Conservation (phyloP, 1,140 invertebrate species). For the Drosophila micromelanica region DNA sequence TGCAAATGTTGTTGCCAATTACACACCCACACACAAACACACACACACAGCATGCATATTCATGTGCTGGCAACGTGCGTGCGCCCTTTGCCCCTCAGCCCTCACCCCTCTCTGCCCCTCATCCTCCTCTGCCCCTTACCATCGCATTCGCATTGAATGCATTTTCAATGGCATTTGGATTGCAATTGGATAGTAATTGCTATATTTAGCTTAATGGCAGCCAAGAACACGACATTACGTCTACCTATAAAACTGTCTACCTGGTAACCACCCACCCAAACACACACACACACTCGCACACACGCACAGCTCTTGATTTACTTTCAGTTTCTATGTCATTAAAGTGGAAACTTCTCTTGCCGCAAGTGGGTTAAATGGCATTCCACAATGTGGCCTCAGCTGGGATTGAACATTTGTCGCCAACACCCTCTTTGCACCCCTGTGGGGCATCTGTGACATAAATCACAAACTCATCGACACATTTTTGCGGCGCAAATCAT, state of each 20-base stretch:
- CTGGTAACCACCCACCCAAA: constrained; percentile 27
- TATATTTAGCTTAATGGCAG: constrained; percentile 78
- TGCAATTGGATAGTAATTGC: constrained; percentile 79
- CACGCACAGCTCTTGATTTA: constrained; percentile 35
- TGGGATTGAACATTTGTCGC: not conserved
- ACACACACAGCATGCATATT: constrained; percentile 19
- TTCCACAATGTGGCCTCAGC: not conserved
- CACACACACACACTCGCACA: constrained; percentile 21
- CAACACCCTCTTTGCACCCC: not conserved
- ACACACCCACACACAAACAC: constrained; percentile 28
- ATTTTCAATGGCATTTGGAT: constrained; percentile 81
- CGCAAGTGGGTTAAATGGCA: constrained; percentile 63
- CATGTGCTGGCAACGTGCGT: constrained; percentile 2
- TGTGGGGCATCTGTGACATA: constrained; percentile 26
- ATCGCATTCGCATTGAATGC: constrained; percentile 62
- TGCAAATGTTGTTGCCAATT: constrained; percentile 35
- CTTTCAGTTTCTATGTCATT: constrained; percentile 71
- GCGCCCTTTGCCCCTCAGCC: constrained; percentile 1
- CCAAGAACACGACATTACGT: constrained; percentile 67
- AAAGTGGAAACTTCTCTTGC: constrained; percentile 55
- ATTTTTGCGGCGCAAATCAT: constrained; percentile 51
- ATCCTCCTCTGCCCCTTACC: not conserved
- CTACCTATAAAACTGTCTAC: constrained; percentile 33
- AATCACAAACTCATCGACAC: constrained; percentile 71
- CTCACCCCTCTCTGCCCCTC: not conserved